Percentiles rank a stretch among this genome's conserved stretches.
Evolutionary conservation across 1,140 invertebrate genomes (phyloP).

Genomic region (Agraylea sexmaculata): DNA sequence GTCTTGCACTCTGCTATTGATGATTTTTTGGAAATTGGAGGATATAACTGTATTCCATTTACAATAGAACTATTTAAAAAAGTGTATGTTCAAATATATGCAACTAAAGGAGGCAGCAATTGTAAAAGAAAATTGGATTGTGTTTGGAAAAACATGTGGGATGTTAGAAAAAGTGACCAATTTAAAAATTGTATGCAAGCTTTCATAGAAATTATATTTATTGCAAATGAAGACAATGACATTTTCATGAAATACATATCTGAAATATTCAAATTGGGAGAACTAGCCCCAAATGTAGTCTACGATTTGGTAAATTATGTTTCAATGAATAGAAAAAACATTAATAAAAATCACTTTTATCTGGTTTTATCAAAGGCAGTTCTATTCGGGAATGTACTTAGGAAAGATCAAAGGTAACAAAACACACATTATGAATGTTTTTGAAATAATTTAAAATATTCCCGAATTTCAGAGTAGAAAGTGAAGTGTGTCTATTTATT

Average conservation of each 20-base stretch:
- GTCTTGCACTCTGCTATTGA: slow-evolving; percentile 5
- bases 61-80: slow-evolving; percentile 12
- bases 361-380: slow-evolving; percentile 10
- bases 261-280: slow-evolving; percentile 16
- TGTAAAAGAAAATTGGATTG: slow-evolving; percentile 8
- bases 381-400: slow-evolving; percentile 13
- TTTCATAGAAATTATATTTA: slow-evolving; percentile 15
- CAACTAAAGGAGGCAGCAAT: not conserved
- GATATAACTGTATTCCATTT: slow-evolving; percentile 11
- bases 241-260: slow-evolving; percentile 9
- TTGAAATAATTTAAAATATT: not conserved
- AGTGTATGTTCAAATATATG: not conserved
- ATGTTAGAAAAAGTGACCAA: slow-evolving; percentile 18
- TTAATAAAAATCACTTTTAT: slow-evolving; percentile 2
- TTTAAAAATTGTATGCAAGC: slow-evolving; percentile 16
- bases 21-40: slow-evolving; percentile 18
- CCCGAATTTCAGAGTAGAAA: slow-evolving; percentile 14
- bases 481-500: slow-evolving; percentile 13
- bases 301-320: slow-evolving; percentile 12
- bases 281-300: slow-evolving; percentile 12
- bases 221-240: slow-evolving; percentile 3
- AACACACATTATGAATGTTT: slow-evolving; percentile 1
- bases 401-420: slow-evolving; percentile 20
- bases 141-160: slow-evolving; percentile 18
- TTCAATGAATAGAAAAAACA: not conserved